Base-by-base conservation (phyloP, 1,140 invertebrate genomes). In the Penaeus chinensis region DNA sequence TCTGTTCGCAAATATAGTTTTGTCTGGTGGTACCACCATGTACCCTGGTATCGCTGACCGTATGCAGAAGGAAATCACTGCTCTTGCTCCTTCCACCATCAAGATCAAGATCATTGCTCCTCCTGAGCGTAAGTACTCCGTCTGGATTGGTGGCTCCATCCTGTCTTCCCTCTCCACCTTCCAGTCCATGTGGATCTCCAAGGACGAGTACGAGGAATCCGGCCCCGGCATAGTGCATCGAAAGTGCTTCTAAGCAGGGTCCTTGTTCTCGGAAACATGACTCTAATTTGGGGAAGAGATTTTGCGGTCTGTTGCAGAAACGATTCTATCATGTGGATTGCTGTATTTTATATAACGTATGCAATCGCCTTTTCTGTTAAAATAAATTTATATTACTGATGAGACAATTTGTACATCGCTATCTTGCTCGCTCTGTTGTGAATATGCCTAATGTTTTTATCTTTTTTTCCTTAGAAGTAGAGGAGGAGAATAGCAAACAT, bases 141-240 rank as follows among this genome's bases (percentile, higher is more conserved):
- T 94, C 78, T 94, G 93, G 93, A 94, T 94, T 90, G 94, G 94
- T 84, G 94, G 94, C 27, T 94, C 94, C 69, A 94, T 94, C 90
- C 90, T 94, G 76, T 94, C 94, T 69, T 94, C 94, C 54, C 93
- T 94, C 89, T 94, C 93, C 91, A 94, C 94, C 91, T 95, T 93
- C 93, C 94, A 94, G 90, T 93, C 94, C 91, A 94, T 94, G 94
- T 94, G 94, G 94, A 94, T 94, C 92, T 93, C 92, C 91, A 94
- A 94, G 90, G 92, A 93, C 27, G 90, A 90, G 65, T 90, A 83
- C 32, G 82, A 83, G 47, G 82, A 83, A 18, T 65, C 74, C 54
- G 82, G 82, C 61, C 63, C 60, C 47, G 82, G 61, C 4, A 85
- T 85, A 13, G 84, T 85, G 22, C 89, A 94, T 94, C 81, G 84